Conservation (phyloP, 2,888 invertebrate genomes). For the Drosophila merina region DNA sequence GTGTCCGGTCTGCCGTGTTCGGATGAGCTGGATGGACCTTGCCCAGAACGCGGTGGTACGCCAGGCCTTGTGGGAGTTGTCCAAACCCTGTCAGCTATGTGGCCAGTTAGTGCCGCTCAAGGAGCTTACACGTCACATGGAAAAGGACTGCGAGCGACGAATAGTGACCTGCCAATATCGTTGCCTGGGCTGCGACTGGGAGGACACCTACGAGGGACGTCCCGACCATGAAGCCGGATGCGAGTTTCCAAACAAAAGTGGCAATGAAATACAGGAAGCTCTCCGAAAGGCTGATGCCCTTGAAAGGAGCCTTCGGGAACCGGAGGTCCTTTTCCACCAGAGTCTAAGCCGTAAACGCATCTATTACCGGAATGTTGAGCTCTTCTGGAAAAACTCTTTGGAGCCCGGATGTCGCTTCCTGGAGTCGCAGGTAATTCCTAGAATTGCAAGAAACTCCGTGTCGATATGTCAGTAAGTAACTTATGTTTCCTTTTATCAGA, state of each 20-base stretch:
- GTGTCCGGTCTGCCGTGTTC: slow-evolving; percentile 47
- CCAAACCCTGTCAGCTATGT: slow-evolving; percentile 38
- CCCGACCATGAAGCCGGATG: slow-evolving; percentile 30
- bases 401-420: neutral
- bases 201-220: slow-evolving; percentile 11
- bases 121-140: slow-evolving; percentile 18
- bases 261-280: slow-evolving; percentile 12
- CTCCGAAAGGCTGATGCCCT: slow-evolving; percentile 4
- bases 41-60: slow-evolving; percentile 31
- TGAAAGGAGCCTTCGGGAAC: neutral
- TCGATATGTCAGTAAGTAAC: too few relatives aligned
- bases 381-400: neutral
- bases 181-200: slow-evolving; percentile 49
- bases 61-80: slow-evolving; percentile 45
- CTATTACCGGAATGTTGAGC: slow-evolving; percentile 24
- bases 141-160: slow-evolving; percentile 37
- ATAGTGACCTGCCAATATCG: slow-evolving; percentile 34
- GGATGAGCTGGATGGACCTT: slow-evolving; percentile 33
- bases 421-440: neutral
- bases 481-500: neutral
- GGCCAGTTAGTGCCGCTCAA: slow-evolving; percentile 24
- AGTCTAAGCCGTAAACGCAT: slow-evolving; percentile 24
- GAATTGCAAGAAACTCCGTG: too few relatives aligned
- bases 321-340: neutral
- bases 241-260: neutral